These are phyloP conservation scores for Harpagoxenus sublaevis DNA, from an alignment of 2,888 invertebrate species.

Conservation along the genomic window DNA sequence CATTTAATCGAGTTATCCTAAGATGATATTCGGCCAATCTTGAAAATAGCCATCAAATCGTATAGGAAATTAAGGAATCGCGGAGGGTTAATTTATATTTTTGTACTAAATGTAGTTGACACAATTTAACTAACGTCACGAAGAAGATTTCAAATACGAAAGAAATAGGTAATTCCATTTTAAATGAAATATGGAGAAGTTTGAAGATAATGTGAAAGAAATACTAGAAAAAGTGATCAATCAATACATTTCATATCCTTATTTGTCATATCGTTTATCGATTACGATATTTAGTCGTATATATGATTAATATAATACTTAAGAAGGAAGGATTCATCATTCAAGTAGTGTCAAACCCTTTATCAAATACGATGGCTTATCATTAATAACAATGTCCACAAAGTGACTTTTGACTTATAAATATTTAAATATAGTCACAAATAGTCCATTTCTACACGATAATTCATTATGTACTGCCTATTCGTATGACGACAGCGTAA, in stretches of 20 bases:
- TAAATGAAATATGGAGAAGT: not conserved
- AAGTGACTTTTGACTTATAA: not conserved
- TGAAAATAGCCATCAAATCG: not conserved
- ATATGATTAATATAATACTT: not conserved
- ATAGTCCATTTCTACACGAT: not conserved
- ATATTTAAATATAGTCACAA: not conserved
- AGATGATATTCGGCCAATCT: not conserved
- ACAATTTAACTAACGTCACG: not conserved
- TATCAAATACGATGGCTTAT: not conserved
- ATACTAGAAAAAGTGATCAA: not conserved
- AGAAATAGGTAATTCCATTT: not conserved
- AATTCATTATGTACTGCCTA: not conserved
- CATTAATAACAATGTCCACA: not conserved
- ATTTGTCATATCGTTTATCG: not conserved
- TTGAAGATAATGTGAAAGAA: not conserved
- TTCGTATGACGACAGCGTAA: not conserved
- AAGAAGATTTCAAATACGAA: not conserved
- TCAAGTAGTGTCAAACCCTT: not conserved
- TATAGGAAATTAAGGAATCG: not conserved
- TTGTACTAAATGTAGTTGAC: not conserved
- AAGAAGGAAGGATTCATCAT: not conserved
- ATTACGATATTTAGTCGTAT: not conserved
- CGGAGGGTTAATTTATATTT: not conserved
- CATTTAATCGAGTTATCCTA: not conserved
- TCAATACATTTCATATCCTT: not conserved